These are phyloP conservation scores for Lagodon rhomboides DNA, from an alignment of 2,797 vertebrate species.

Conservation along the genomic window DNA sequence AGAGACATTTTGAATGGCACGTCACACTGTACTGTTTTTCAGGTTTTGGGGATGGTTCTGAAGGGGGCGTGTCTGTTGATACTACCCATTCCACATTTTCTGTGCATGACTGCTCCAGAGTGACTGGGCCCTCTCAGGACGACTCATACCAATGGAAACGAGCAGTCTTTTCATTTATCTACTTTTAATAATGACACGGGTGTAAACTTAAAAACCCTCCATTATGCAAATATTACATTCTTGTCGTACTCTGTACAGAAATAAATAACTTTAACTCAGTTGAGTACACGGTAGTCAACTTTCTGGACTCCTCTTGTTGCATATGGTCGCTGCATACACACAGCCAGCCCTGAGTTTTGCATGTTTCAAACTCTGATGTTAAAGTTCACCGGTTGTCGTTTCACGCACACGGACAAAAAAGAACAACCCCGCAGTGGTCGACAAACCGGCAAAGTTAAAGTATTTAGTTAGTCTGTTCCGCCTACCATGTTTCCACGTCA, in stretches of 20 bases:
- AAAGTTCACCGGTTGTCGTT: background rate
- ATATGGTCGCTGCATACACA: background rate
- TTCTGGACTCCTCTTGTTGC: fast-evolving
- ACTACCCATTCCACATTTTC: constrained; percentile 61
- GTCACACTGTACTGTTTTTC: background rate
- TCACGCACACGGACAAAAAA: background rate
- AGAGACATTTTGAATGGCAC: background rate
- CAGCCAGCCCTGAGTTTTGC: background rate
- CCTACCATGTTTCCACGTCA: constrained; percentile 78
- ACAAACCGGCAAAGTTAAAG: background rate
- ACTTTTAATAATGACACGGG: background rate
- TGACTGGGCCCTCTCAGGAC: constrained; percentile 23
- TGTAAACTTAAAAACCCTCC: background rate
- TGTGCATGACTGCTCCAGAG: constrained; percentile 59
- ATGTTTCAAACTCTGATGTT: background rate
- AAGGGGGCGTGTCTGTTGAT: constrained; percentile 66
- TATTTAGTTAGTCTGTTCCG: background rate
- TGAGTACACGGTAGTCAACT: fast-evolving
- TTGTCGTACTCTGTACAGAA: background rate
- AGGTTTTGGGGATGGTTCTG: constrained; percentile 2
- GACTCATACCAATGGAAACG: background rate
- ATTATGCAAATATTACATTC: background rate
- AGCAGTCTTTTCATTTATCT: background rate
- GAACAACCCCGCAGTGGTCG: background rate
- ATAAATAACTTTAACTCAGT: background rate